These are phyloP conservation scores for Girardia tigrina DNA, from an alignment of 2,888 invertebrate genomes.

Conservation along the genomic window DNA sequence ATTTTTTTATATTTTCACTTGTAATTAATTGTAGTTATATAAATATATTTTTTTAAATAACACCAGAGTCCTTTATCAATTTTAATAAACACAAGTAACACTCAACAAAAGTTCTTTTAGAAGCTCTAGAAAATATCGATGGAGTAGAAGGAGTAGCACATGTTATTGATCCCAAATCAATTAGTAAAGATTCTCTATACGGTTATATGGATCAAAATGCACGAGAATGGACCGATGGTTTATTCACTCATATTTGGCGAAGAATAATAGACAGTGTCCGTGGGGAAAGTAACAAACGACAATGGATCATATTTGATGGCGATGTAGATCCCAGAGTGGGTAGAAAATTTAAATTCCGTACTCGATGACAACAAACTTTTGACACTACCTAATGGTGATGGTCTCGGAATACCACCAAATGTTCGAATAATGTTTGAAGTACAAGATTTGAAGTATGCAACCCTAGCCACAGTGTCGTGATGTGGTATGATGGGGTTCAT, in stretches of 20 bases:
- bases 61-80: no score
- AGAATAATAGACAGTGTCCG: constrained; percentile 93
- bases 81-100: no score
- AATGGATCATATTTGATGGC: constrained; percentile 99
- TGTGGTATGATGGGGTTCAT: constrained; percentile 97
- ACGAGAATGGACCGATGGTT: constrained; percentile 96
- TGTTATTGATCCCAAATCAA: constrained; percentile 94
- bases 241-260: constrained; percentile 90
- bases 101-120: constrained; percentile 83
- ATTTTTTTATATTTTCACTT: no score
- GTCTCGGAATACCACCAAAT: constrained; percentile 87
- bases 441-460: constrained; percentile 93
- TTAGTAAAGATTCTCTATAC: constrained; percentile 91
- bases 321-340: constrained; percentile 99
- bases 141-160: constrained; percentile 87
- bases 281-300: constrained; percentile 91
- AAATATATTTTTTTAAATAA: no score
- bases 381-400: constrained; percentile 92
- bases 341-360: constrained; percentile 96
- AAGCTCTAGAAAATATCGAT: constrained; percentile 79
- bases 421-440: constrained; percentile 59
- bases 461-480: constrained; percentile 91
- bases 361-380: constrained; percentile 93
- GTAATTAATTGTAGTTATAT: no score
- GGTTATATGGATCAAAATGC: constrained; percentile 97